phyloP scores from a whole-genome alignment of 2,888 invertebrate species.

The Pheosia tremula region DNA sequence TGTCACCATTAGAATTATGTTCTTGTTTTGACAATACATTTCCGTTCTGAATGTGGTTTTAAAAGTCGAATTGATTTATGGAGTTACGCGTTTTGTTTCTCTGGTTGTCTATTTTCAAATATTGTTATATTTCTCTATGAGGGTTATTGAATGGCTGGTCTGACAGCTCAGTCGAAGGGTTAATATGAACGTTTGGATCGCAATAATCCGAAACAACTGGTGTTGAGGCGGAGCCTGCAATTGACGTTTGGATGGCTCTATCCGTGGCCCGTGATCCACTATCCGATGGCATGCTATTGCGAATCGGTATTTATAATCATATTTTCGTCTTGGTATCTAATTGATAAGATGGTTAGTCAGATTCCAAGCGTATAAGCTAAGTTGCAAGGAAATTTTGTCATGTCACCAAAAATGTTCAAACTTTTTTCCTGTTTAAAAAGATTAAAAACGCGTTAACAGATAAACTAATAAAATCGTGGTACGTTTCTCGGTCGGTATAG shows the following conservation, averaged over 20 bases:
- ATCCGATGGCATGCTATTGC: not conserved
- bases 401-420: no score
- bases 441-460: no score
- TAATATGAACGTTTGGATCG: slow-evolving; percentile 80
- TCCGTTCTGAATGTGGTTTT: slow-evolving; percentile 67
- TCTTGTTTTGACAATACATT: slow-evolving; percentile 76
- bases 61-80: slow-evolving; percentile 74
- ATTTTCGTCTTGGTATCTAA: not conserved
- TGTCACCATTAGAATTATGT: slow-evolving; percentile 80
- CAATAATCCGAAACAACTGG: slow-evolving; percentile 82
- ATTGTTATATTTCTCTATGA: slow-evolving; percentile 61
- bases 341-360: not conserved
- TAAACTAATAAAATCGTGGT: no score
- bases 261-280: slow-evolving; percentile 18
- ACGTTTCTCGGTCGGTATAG: no score
- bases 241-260: slow-evolving; percentile 78
- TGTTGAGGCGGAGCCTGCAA: slow-evolving; percentile 77
- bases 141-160: slow-evolving; percentile 67
- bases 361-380: no score
- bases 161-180: slow-evolving; percentile 83
- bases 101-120: slow-evolving; percentile 65
- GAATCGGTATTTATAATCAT: no score
- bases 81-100: slow-evolving; percentile 69
- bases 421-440: no score
- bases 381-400: no score